These are phyloP conservation scores for Rhynchophorus ferrugineus DNA, from an alignment of 1,140 invertebrate species.

Conservation along the genomic window DNA sequence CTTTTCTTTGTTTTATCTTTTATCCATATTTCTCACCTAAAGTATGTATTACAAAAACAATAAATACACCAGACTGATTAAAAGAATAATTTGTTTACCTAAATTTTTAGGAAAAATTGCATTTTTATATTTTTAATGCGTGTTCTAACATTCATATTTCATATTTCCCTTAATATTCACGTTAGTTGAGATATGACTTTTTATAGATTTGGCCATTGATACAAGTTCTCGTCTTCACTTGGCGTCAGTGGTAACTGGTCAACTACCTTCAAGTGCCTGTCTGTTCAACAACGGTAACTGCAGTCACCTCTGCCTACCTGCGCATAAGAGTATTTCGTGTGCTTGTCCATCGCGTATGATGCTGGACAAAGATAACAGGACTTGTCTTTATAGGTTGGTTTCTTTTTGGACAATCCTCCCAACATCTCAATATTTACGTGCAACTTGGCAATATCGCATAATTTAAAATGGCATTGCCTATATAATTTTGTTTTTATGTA, in stretches of 20 bases:
- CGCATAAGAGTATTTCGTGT: constrained; percentile 37
- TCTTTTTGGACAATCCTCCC: too few relatives aligned
- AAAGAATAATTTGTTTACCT: too few relatives aligned
- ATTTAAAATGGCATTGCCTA: neutral
- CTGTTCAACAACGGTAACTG: constrained; percentile 59
- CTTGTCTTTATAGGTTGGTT: constrained; percentile 41
- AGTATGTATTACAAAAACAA: too few relatives aligned
- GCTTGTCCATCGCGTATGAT: constrained; percentile 54
- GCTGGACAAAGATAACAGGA: constrained; percentile 43
- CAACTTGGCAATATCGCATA: neutral
- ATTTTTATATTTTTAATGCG: too few relatives aligned
- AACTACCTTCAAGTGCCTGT: constrained; percentile 48
- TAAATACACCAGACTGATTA: too few relatives aligned
- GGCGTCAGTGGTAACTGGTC: constrained; percentile 25
- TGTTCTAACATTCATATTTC: too few relatives aligned
- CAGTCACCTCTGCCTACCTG: constrained; percentile 59
- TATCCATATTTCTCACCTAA: too few relatives aligned
- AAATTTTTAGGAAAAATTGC: too few relatives aligned
- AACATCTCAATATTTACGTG: too few relatives aligned
- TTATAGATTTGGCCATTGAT: constrained; percentile 30
- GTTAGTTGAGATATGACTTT: too few relatives aligned
- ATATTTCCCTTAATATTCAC: too few relatives aligned
- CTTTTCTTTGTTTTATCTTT: too few relatives aligned
- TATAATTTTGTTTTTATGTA: neutral
- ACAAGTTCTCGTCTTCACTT: constrained; percentile 28